Percentiles rank a stretch among this genome's conserved stretches.
Conservation (phyloP, 2,113 vertebrate species). For the Prunella fulvescens region DNA sequence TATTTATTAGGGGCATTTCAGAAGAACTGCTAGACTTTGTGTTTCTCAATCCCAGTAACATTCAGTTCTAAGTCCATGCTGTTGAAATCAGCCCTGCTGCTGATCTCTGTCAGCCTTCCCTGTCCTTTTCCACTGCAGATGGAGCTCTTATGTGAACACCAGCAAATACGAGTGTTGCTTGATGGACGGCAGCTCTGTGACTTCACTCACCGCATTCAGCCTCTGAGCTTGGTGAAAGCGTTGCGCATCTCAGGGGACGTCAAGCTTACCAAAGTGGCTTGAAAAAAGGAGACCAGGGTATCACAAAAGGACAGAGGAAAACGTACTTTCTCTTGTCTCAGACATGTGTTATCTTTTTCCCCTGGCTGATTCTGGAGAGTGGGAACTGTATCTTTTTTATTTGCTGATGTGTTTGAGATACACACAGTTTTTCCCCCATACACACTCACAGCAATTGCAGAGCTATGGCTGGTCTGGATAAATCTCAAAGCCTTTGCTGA, state of each 20-base stretch:
- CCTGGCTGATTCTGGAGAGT: neutral
- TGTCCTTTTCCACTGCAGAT: slow-evolving; percentile 71
- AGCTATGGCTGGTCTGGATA: neutral
- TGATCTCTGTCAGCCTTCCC: neutral
- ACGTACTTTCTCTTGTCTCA: neutral
- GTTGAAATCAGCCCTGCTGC: neutral
- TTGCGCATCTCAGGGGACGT: slow-evolving; percentile 82
- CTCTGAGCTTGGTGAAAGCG: slow-evolving; percentile 78
- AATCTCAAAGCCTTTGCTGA: neutral
- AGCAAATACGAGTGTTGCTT: slow-evolving; percentile 87
- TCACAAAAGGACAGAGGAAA: neutral
- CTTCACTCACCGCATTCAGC: slow-evolving; percentile 80
- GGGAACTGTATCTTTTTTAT: neutral
- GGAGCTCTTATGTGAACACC: slow-evolving; percentile 90
- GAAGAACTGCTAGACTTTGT: neutral
- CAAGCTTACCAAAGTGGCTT: slow-evolving; percentile 89
- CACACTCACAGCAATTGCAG: neutral
- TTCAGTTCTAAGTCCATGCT: neutral
- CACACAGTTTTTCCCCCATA: neutral
- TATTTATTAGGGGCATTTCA: neutral
- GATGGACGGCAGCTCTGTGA: slow-evolving; percentile 87
- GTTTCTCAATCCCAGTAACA: neutral
- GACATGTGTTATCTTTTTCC: neutral
- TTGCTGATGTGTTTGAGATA: neutral
- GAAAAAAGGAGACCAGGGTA: neutral